These are phyloP conservation scores for Neodontobutis hainanensis DNA, from an alignment of 2,113 vertebrate genomes.

Conservation along the genomic window DNA sequence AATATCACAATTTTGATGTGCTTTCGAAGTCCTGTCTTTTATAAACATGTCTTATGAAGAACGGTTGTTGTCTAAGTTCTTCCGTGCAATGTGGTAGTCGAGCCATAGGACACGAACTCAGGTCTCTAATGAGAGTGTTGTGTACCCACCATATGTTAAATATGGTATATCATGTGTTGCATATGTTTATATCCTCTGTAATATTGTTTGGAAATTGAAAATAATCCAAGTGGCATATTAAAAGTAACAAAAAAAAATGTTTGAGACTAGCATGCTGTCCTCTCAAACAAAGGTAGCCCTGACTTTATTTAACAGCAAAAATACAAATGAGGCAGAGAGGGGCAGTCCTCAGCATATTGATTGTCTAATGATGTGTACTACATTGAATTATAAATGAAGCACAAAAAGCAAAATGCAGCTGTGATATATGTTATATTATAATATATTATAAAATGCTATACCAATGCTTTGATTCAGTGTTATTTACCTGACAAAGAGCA, in stretches of 20 bases:
- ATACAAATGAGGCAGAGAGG: conserved; percentile 14
- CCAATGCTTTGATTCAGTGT: conserved; percentile 7
- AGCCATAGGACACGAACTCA: background rate
- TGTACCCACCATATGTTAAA: too few relatives aligned
- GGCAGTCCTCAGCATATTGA: conserved; percentile 26
- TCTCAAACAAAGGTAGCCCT: background rate
- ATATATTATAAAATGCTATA: conserved; percentile 7
- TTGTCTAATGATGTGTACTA: conserved; percentile 17
- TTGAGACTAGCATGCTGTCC: conserved; percentile 4
- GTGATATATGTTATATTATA: conserved; percentile 1
- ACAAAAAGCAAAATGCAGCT: conserved; percentile 7
- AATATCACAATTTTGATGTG: background rate
- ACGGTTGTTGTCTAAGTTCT: background rate
- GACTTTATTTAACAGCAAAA: conserved; percentile 13
- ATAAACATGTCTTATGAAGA: background rate
- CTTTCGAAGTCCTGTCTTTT: too few relatives aligned
- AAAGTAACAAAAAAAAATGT: too few relatives aligned
- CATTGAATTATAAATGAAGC: conserved; percentile 25
- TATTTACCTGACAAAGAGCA: background rate
- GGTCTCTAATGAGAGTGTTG: background rate
- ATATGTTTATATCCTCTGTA: too few relatives aligned
- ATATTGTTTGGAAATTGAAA: too few relatives aligned
- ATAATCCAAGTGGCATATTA: too few relatives aligned
- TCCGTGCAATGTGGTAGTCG: background rate
- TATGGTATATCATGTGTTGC: too few relatives aligned